A percentile compares a stretch with the other conserved stretches of the same genome.
These are phyloP conservation scores for Falco novaeseelandiae DNA, from an alignment of 2,797 vertebrate genomes.

Conservation along the genomic window DNA sequence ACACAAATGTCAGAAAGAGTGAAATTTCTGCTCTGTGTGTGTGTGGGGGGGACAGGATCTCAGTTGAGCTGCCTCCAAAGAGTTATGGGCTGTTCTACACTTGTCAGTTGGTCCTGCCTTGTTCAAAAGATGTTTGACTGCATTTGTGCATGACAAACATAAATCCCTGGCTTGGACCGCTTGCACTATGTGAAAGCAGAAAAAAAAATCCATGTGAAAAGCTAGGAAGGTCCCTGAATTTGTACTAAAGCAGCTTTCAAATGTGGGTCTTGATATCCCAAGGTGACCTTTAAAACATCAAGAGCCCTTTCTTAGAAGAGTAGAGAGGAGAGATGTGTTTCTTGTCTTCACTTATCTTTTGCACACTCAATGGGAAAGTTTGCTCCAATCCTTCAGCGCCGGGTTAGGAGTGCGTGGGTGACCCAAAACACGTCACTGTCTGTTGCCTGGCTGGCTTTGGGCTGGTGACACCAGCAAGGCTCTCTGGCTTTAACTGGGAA, in stretches of 20 bases:
- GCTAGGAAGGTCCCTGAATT: background rate
- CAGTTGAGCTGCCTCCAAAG: background rate
- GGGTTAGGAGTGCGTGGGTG: accelerated
- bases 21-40: background rate
- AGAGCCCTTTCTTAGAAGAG: background rate
- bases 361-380: background rate
- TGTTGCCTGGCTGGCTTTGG: background rate
- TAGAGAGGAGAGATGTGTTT: background rate
- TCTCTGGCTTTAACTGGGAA: background rate
- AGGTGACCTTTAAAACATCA: background rate
- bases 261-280: background rate
- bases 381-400: accelerated
- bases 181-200: background rate
- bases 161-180: background rate
- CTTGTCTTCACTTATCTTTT: background rate
- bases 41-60: background rate
- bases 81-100: background rate
- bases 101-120: background rate
- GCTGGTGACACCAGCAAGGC: background rate
- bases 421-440: accelerated
- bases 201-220: background rate
- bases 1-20: accelerated
- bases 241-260: background rate
- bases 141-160: accelerated
- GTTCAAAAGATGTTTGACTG: background rate